These are phyloP conservation scores for Myotis findleyi DNA, from an alignment of 2,797 vertebrate species.

Conservation along the genomic window DNA sequence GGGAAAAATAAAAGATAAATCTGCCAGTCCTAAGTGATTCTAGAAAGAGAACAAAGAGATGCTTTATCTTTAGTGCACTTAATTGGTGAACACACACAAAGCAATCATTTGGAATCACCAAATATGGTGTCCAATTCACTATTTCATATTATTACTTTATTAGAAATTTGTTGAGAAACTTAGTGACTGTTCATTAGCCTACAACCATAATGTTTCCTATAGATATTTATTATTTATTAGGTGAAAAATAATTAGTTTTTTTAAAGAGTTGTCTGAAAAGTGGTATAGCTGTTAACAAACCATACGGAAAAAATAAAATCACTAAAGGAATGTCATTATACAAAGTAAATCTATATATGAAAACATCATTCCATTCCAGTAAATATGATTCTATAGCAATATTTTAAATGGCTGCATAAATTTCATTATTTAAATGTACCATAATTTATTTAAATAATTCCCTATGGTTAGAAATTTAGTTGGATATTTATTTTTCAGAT, in stretches of 20 bases:
- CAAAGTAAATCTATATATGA: conserved; percentile 14
- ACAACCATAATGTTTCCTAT: background rate
- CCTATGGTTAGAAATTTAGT: background rate
- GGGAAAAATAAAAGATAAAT: background rate
- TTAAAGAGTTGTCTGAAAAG: conserved; percentile 2
- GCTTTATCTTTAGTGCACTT: background rate
- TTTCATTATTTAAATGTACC: background rate
- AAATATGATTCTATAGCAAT: conserved; percentile 3
- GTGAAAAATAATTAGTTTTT: conserved; percentile 7
- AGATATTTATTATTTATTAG: background rate
- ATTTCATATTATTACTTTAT: background rate
- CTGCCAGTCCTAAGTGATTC: background rate
- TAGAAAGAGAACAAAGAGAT: background rate
- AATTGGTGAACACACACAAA: background rate
- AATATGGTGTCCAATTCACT: background rate
- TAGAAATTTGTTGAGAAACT: background rate
- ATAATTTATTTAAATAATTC: conserved; percentile 37
- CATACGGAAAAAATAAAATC: background rate
- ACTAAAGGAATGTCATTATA: background rate
- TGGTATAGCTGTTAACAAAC: background rate
- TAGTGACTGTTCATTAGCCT: background rate
- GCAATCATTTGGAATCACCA: background rate
- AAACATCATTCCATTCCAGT: background rate
- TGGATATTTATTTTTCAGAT: background rate
- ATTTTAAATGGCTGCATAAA: conserved; percentile 39